These are phyloP conservation scores for Poeciliopsis turrubarensis DNA, from an alignment of 2,113 vertebrate species.

Conservation along the genomic window DNA sequence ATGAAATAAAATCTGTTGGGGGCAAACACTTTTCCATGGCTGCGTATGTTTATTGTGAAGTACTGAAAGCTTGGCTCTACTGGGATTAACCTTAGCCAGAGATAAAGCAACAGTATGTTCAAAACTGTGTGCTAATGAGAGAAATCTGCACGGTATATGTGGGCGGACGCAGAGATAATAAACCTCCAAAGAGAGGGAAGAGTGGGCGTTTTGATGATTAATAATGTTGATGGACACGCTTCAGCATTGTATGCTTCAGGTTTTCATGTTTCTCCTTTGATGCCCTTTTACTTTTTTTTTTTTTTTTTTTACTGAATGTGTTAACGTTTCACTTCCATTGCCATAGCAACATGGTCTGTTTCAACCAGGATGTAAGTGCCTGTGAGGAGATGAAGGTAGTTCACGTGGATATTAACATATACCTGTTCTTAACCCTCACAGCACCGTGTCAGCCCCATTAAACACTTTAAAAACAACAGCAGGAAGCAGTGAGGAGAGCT, in stretches of 20 bases:
- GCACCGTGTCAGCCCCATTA: not conserved
- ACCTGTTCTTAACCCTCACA: slow-evolving; percentile 1
- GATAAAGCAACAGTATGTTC: slow-evolving; percentile 38
- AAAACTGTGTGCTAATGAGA: slow-evolving; percentile 56
- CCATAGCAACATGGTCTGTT: slow-evolving; percentile 47
- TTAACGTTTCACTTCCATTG: slow-evolving; percentile 36
- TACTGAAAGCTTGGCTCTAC: slow-evolving; percentile 15
- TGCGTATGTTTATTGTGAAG: not conserved
- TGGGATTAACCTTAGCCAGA: slow-evolving; percentile 33
- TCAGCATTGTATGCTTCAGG: slow-evolving; percentile 25
- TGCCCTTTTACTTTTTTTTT: slow-evolving; percentile 9
- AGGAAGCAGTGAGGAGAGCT: not conserved
- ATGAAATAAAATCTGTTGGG: no score
- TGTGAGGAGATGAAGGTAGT: slow-evolving; percentile 9
- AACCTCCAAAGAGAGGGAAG: slow-evolving; percentile 50
- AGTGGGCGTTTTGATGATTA: slow-evolving; percentile 59
- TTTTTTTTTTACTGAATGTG: slow-evolving; percentile 1
- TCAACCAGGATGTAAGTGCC: slow-evolving; percentile 1
- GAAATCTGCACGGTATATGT: slow-evolving; percentile 52
- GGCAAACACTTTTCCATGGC: no score
- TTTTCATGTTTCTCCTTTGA: slow-evolving; percentile 8
- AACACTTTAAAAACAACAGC: not conserved
- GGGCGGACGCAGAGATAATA: slow-evolving; percentile 61
- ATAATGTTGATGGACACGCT: slow-evolving; percentile 62
- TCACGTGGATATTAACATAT: not conserved